phyloP scores from a whole-genome alignment of 23 tunicate genomes.

The Clavelina lepadiformis region DNA sequence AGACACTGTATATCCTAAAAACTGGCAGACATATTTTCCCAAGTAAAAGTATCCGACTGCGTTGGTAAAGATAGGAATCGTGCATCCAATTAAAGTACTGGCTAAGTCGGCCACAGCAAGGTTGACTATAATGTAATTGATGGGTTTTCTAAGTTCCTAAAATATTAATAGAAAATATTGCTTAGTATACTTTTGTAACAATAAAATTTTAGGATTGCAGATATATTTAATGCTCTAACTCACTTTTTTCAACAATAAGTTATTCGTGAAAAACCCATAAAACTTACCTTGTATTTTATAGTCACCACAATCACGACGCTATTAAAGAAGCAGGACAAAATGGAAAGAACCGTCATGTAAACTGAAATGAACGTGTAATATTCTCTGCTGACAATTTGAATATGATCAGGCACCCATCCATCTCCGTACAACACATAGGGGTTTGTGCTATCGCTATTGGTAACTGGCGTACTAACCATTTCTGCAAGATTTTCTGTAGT shows the following conservation, averaged over 20 bases:
- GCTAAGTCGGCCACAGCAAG: constrained; percentile 37
- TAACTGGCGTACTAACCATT: too few relatives aligned
- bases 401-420: too few relatives aligned
- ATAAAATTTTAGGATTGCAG: neutral
- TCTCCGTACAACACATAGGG: too few relatives aligned
- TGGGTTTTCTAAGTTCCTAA: constrained; percentile 31
- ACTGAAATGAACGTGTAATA: neutral
- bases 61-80: constrained; percentile 10
- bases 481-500: too few relatives aligned
- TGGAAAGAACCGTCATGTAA: neutral
- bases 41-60: constrained; percentile 21
- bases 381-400: neutral
- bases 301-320: constrained; percentile 5
- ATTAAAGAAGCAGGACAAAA: neutral
- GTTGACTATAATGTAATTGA: constrained; percentile 40
- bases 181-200: neutral
- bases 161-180: neutral
- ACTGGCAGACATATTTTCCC: constrained; percentile 30
- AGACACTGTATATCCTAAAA: constrained; percentile 26
- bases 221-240: too few relatives aligned
- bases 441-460: too few relatives aligned
- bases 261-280: too few relatives aligned
- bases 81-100: constrained; percentile 1
- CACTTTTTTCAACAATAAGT: too few relatives aligned
- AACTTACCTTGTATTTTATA: constrained; percentile 10